Evolutionary conservation across 2,797 vertebrate genomes (phyloP), one percentile per base, ranked within the genome.

Genomic region (Gallinago solitaria): DNA sequence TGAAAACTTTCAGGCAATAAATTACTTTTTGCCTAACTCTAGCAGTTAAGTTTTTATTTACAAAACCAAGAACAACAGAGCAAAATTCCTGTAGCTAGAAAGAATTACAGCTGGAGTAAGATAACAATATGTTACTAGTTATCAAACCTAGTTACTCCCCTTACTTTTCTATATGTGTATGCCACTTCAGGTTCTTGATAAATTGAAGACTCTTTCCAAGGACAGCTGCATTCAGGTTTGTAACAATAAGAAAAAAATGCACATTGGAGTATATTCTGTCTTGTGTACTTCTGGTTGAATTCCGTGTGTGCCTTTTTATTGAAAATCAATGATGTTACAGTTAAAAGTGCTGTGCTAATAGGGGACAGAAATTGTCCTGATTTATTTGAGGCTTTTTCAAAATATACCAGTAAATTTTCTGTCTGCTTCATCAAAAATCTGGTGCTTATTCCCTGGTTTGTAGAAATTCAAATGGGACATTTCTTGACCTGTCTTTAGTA

Each of bases 1-100:
- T 96, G 83, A 91, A 93, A 76, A 71, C 32, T 94, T 83, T 9
- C 75, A 85, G 80, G 93, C 90, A 95, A 94, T 96, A 92, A 92
- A 92, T 87, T 78, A 50, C 61, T 64, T 75, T 69, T 64, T 81
- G 50, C 74, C 53, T 56, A 78, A 64, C 7, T 83, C 11, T 51
- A 84, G 35, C 17, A 71, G 57, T 91, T 61, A 71, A 71, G 48
- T 93, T 89, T 94, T 85, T 33, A 84, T 87, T 84, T 30, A 20
- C 15, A 59, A 23, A 41, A 54, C n/a, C 21, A 21, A 77, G 33
- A 33, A 4, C 8, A 32, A 7, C 12, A 76, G 20, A 51, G 39
- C 15, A 17, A 32, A 65, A 64, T 4, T 39, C n/a, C 12, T 64
- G 9, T 0, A 64, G 12, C 5, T 77, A 17, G 23, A 67, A 67